These are phyloP conservation scores for Buphagus erythrorhynchus DNA, from an alignment of 2,797 vertebrate genomes.

Conservation along the genomic window DNA sequence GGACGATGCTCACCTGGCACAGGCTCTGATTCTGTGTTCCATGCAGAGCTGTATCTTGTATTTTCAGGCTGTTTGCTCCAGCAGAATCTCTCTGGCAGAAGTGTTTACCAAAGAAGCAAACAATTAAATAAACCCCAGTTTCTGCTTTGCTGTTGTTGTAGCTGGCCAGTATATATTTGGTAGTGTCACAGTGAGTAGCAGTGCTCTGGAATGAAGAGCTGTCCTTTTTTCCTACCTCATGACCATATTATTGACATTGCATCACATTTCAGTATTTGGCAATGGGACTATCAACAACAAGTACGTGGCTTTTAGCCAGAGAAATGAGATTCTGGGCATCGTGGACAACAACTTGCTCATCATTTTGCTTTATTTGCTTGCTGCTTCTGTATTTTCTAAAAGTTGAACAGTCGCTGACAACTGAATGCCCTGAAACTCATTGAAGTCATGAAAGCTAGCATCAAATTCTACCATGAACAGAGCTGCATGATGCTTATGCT, in stretches of 20 bases:
- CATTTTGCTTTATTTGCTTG: background rate
- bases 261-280: background rate
- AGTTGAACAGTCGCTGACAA: background rate
- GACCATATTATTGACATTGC: background rate
- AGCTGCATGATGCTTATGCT: background rate
- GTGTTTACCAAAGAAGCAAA: background rate
- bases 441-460: background rate
- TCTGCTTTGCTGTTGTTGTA: background rate
- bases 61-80: background rate
- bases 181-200: background rate
- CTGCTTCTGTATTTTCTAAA: background rate
- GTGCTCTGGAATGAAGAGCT: background rate
- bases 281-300: background rate
- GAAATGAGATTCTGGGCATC: background rate
- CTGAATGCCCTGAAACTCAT: background rate
- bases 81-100: background rate
- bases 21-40: accelerated
- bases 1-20: background rate
- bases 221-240: background rate
- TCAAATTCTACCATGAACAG: background rate
- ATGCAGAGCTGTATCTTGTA: background rate
- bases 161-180: background rate
- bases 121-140: background rate
- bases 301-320: background rate
- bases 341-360: background rate